Evolutionary conservation across 2,113 vertebrate genomes (phyloP).

Genomic region (Protomyctophum bolini): DNA sequence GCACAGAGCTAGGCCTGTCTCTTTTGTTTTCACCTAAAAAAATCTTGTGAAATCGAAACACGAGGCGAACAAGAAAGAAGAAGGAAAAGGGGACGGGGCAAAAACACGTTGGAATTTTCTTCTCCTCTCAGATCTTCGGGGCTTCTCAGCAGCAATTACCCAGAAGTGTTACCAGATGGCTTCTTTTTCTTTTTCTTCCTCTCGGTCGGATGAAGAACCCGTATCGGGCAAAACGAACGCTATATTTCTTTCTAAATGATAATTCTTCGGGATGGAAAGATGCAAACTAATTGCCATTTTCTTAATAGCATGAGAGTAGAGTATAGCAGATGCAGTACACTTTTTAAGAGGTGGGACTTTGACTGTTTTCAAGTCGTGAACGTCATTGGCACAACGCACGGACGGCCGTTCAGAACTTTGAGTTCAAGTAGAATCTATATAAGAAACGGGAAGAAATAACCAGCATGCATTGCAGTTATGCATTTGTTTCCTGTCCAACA

Average conservation of each 20-base stretch:
- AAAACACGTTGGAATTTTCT: conserved; percentile 75
- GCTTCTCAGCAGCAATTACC: conserved; percentile 76
- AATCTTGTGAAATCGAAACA: conserved; percentile 59
- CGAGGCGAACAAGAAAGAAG: conserved; percentile 56
- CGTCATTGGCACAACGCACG: background rate
- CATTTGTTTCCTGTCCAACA: conserved; percentile 21
- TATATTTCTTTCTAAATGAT: too few relatives aligned
- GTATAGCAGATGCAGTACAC: too few relatives aligned
- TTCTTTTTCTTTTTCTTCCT: conserved; percentile 6
- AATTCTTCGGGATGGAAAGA: too few relatives aligned
- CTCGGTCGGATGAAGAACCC: conserved; percentile 42
- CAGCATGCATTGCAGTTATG: conserved; percentile 11
- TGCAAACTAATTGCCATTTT: too few relatives aligned
- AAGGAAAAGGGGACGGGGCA: conserved; percentile 46
- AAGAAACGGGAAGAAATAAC: background rate
- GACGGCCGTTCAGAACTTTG: background rate
- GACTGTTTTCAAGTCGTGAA: too few relatives aligned
- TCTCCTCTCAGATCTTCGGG: conserved; percentile 74
- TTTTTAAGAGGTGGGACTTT: too few relatives aligned
- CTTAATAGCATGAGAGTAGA: too few relatives aligned
- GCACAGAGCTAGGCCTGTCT: conserved; percentile 48
- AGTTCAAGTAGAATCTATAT: background rate
- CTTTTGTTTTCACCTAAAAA: conserved; percentile 62
- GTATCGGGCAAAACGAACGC: conserved; percentile 56
- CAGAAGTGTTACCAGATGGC: conserved; percentile 76